Evolutionary conservation across 2,888 invertebrate genomes (phyloP), one percentile per base, ranked within the genome.

Genomic region (Tortricodes alternella): DNA sequence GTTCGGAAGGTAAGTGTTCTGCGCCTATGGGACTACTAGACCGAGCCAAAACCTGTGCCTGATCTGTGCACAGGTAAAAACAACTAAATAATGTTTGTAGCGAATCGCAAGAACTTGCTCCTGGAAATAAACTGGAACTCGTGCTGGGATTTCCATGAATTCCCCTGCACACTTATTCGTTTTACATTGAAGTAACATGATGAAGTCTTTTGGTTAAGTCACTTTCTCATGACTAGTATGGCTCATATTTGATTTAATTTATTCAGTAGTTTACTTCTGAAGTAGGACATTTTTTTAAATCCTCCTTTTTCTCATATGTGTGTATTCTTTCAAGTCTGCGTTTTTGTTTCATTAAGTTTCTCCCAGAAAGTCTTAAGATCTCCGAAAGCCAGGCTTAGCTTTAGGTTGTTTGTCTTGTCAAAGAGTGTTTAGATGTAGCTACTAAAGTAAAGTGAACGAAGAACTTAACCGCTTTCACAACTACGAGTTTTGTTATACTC

Each of bases 381-480:
- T 18, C 18, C 34, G 32, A n/a, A 15, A 19, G 16, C 13, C 13
- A 35, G 46, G 23, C 50, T 41, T 51, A 41, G 52, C 52, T 44
- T 37, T 27, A 44, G 44, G 52, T 43, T 52, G 44, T 52, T 37
- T 52, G 32, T 52, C 52, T 52, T 52, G 52, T 52, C 35, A 44
- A 35, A 35, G 27, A 35, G 35, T 52, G 52, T 52, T 52, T 44
- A 44, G 52, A 52, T 37, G 52, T 51, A 41, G 50, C 32, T 51
- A 51, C 41, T 21, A 41, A 41, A 51, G 41, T 51, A 15, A 50
- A 41, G 32, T 32, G 41, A 41, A 21, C 34, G 50, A 23, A 18
- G 41, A 51, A 51, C 41, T 24, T 48, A 39, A 50, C 41, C 50
- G 41, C 23, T 21, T 16, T 32, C 34, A 41, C 50, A 41, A 41